These are phyloP conservation scores for Neoniphon sammara DNA, from an alignment of 2,797 vertebrate genomes.

Conservation along the genomic window DNA sequence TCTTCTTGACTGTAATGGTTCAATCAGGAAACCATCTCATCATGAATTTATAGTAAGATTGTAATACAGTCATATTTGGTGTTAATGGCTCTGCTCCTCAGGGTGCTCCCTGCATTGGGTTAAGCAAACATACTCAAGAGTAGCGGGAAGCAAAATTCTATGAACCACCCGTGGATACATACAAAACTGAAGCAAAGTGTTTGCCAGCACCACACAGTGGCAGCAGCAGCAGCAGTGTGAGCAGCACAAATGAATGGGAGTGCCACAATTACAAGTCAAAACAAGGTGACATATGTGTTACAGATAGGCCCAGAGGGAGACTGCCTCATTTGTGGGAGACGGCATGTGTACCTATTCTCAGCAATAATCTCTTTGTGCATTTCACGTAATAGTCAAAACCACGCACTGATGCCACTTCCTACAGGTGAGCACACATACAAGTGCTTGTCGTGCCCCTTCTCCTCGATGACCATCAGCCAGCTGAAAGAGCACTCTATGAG, in stretches of 20 bases:
- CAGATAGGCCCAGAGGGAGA: constrained; percentile 22
- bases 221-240: too few relatives aligned
- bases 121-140: too few relatives aligned
- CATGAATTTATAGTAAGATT: constrained; percentile 10
- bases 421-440: constrained; percentile 97
- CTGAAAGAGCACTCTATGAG: constrained; percentile 97
- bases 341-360: constrained; percentile 5
- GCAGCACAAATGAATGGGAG: constrained; percentile 9
- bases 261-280: neutral
- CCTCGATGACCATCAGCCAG: constrained; percentile 97
- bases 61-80: constrained; percentile 29
- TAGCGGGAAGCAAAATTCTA: too few relatives aligned
- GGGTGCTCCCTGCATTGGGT: too few relatives aligned
- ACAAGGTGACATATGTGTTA: constrained; percentile 34
- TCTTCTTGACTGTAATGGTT: constrained; percentile 10
- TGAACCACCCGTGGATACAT: too few relatives aligned
- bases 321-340: constrained; percentile 22
- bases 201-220: too few relatives aligned
- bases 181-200: too few relatives aligned
- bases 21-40: constrained; percentile 19
- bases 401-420: neutral
- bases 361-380: too few relatives aligned
- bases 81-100: neutral
- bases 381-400: neutral
- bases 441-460: constrained; percentile 96